phyloP scores from a whole-genome alignment of 2,797 vertebrate species.

The Acipenser transmontanus region DNA sequence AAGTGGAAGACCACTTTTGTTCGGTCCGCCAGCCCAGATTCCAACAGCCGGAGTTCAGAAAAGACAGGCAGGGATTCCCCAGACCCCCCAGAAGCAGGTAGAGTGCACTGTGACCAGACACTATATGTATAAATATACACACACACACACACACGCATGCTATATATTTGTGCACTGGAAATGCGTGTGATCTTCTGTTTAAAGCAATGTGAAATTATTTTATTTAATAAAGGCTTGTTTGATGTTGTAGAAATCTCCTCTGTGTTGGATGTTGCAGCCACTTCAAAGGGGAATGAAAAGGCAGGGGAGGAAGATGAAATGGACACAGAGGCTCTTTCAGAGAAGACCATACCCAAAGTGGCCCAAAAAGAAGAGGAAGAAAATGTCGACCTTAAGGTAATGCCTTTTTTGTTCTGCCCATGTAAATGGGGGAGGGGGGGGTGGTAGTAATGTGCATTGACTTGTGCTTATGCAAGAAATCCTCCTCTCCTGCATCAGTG shows the following conservation, averaged over 20 bases:
- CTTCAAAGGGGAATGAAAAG: constrained; percentile 50
- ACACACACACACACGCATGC: no score
- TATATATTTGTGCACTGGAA: no score
- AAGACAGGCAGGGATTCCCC: constrained; percentile 61
- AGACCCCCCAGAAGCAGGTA: constrained; percentile 57
- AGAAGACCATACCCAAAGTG: constrained; percentile 58
- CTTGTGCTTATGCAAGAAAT: no score
- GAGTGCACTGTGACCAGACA: not conserved
- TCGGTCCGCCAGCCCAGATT: constrained; percentile 76
- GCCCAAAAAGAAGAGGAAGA: constrained; percentile 68
- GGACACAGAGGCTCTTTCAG: constrained; percentile 56
- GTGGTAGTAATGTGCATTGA: no score
- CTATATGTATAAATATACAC: no score
- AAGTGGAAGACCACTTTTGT: constrained; percentile 89
- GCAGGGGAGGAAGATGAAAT: constrained; percentile 57
- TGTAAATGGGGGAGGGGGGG: not conserved
- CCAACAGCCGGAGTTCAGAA: constrained; percentile 72
- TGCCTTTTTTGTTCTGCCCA: not conserved
- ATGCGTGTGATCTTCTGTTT: not conserved
- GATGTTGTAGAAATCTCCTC: not conserved
- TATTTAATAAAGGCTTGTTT: not conserved
- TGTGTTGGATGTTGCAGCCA: constrained; percentile 31
- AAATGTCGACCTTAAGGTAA: constrained; percentile 79
- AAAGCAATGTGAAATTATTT: not conserved
- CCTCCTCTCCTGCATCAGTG: no score